phyloP scores from a whole-genome alignment of 1,140 invertebrate species.

The Planococcus citri region DNA sequence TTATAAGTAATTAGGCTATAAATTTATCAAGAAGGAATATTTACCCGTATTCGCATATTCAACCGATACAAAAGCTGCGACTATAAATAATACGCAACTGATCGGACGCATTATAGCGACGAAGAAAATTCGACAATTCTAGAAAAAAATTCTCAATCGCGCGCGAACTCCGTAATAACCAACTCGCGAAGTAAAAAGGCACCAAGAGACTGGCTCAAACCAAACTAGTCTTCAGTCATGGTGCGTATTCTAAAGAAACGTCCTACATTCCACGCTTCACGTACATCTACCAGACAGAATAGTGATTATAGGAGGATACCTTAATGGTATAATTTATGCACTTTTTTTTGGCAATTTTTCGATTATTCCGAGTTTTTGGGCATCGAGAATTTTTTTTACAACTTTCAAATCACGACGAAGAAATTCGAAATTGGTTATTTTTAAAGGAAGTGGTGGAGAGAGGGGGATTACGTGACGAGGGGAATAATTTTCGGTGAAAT shows the following conservation, averaged over 20 bases:
- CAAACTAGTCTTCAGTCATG: conserved; percentile 1
- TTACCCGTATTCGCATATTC: neutral
- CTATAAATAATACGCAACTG: neutral
- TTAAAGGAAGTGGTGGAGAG: too few species aligned
- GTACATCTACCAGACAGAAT: conserved; percentile 7
- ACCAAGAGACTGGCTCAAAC: conserved; percentile 13
- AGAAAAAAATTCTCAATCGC: neutral
- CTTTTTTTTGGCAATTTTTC: too few species aligned
- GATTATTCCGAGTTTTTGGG: too few species aligned
- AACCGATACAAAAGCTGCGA: neutral
- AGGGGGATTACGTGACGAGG: too few species aligned
- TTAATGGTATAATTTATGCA: too few species aligned
- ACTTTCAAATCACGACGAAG: too few species aligned
- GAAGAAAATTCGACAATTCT: neutral
- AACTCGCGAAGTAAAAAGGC: conserved; percentile 10
- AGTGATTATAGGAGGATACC: neutral
- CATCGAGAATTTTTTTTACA: too few species aligned
- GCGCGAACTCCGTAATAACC: conserved; percentile 8
- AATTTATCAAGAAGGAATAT: neutral
- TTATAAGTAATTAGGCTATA: too few species aligned
- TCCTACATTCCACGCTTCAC: conserved; percentile 16
- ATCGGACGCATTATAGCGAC: neutral
- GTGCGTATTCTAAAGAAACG: neutral
- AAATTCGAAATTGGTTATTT: too few species aligned
- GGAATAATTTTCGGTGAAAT: too few species aligned